Conservation (phyloP, 23 tunicate genomes). For the Clavelina lepadiformis region DNA sequence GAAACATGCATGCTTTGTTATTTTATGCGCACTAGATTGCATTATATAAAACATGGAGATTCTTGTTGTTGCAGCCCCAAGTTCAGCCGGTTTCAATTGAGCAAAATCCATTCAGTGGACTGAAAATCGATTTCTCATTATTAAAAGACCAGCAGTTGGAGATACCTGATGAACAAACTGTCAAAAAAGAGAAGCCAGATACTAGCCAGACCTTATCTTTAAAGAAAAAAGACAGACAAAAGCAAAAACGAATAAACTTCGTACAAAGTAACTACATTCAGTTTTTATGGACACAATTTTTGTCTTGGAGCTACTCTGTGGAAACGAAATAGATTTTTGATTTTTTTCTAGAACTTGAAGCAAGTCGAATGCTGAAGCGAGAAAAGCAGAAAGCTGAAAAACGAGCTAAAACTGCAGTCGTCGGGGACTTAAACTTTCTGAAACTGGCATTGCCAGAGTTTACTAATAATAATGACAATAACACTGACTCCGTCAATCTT, state of each 20-base stretch:
- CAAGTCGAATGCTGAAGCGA: neutral
- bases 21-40: too few species aligned
- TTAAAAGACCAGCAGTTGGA: slow-evolving; percentile 6
- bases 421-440: slow-evolving; percentile 2
- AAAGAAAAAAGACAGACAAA: slow-evolving; percentile 6
- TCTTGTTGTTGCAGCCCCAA: too few species aligned
- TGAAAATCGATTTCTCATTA: neutral
- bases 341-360: slow-evolving; percentile 4
- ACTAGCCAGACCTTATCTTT: neutral
- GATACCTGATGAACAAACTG: neutral
- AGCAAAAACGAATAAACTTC: neutral
- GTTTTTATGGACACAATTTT: too few species aligned
- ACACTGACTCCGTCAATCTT: too few species aligned
- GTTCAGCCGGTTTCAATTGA: neutral
- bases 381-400: slow-evolving; percentile 6
- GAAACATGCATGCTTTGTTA: too few species aligned
- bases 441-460: slow-evolving; percentile 11
- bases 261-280: slow-evolving; percentile 2
- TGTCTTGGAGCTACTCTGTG: too few species aligned
- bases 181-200: neutral
- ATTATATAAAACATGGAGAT: too few species aligned
- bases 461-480: too few species aligned
- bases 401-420: slow-evolving; percentile 14
- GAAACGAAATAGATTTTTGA: neutral
- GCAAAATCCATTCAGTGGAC: slow-evolving; percentile 13